Base-by-base conservation (phyloP, 2,888 invertebrate genomes). In the Eurytoma adleriae region DNA sequence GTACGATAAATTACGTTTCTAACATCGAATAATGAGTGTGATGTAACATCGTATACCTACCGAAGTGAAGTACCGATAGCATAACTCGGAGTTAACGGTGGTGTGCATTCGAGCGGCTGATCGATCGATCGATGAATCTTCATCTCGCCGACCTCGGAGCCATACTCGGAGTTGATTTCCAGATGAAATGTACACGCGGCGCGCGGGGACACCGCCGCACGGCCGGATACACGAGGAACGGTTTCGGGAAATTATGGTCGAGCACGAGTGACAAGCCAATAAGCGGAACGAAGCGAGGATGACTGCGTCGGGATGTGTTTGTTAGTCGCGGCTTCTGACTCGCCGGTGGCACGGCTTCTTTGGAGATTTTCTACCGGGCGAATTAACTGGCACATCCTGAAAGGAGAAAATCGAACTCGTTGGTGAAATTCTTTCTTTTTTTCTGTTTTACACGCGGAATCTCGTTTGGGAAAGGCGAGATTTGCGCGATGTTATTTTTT, bases 381-480 rank as follows among this genome's bases (percentile, higher is more conserved):
- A 59, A 59, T 27, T 24, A 27, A 59, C 20, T 59, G 16, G n/a
- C 30, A 62, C 62, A 30, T 7, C n/a, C 1, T n/a, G 40, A 30
- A 18, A 14, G 40, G 64, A 40, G 64, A 64, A 64, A 64, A 64
- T 64, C 40, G 40, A 40, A 40, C 40, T 10, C 12, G 12, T 64
- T 64, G 40, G 40, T 40, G 64, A 64, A n/a, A 64, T 64, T 64
- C 3, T 40, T 64, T n/a, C 13, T 61, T 30, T 62, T 30, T 27
- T 4, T 20, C 12, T 24, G 1, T 62, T 62, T 16, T 3, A 48
- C 40, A 30, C n/a, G 16, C 2, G 7, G 5, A 64, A 16, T 40
- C 4, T 30, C 4, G 48, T 18, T 24, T 24, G 61, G 71, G 61
- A 61, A 71, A 71, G 61, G 71, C 27, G 48, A 61, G 59, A 61